phyloP scores from a whole-genome alignment of 2,113 vertebrate species.

The Reinhardtius hippoglossoides region DNA sequence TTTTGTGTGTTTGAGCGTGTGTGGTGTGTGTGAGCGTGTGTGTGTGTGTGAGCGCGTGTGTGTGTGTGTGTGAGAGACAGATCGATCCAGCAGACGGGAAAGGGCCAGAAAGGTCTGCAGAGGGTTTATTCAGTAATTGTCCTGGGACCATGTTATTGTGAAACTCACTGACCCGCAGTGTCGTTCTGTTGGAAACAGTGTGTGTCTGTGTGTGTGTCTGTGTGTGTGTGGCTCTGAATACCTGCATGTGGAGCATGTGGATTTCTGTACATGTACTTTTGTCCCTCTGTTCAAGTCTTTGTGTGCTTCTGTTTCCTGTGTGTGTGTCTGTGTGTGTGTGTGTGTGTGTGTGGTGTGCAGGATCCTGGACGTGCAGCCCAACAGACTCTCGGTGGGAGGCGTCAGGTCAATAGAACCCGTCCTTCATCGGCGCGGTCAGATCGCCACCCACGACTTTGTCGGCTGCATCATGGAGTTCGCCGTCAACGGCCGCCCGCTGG shows the following conservation, averaged over 20 bases:
- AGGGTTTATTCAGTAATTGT: constrained; percentile 54
- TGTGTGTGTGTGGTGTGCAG: too few relatives aligned
- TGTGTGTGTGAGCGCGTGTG: neutral
- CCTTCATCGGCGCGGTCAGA: constrained; percentile 92
- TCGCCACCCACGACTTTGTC: constrained; percentile 95
- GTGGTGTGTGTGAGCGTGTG: neutral
- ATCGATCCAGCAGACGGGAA: constrained; percentile 49
- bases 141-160: constrained; percentile 38
- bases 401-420: constrained; percentile 90
- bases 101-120: constrained; percentile 37
- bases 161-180: constrained; percentile 42
- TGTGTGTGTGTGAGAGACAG: neutral
- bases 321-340: constrained; percentile 34
- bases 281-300: neutral
- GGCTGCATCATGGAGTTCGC: constrained; percentile 99
- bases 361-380: constrained; percentile 96
- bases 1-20: constrained; percentile 9
- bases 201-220: constrained; percentile 5
- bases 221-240: constrained; percentile 13
- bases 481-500: constrained; percentile 96
- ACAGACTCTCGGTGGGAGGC: constrained; percentile 93
- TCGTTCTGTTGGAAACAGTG: constrained; percentile 31
- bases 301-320: constrained; percentile 2
- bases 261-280: constrained; percentile 14
- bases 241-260: constrained; percentile 25